These are phyloP conservation scores for Notocelia uddmanniana DNA, from an alignment of 2,888 invertebrate genomes.

Conservation along the genomic window DNA sequence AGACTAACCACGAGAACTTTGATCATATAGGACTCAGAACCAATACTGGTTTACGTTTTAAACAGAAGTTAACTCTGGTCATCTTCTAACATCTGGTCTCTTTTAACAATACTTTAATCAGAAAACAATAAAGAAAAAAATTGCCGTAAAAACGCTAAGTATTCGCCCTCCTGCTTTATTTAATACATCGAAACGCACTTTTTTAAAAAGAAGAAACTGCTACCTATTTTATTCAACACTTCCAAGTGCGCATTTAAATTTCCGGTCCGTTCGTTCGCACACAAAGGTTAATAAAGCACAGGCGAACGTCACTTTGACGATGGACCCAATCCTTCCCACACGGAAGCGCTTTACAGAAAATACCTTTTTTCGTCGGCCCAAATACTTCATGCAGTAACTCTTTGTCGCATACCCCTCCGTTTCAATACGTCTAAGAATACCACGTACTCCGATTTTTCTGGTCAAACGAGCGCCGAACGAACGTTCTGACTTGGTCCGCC, in stretches of 20 bases:
- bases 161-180: no score
- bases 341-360: conserved; percentile 42
- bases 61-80: no score
- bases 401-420: conserved; percentile 43
- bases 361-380: conserved; percentile 33
- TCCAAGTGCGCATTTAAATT: conserved; percentile 21
- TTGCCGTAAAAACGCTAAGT: no score
- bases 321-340: conserved; percentile 34
- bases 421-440: conserved; percentile 57
- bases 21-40: no score
- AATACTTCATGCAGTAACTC: conserved; percentile 43
- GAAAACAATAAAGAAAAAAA: no score
- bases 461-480: conserved; percentile 74
- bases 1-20: no score
- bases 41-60: no score
- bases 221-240: neutral
- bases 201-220: no score
- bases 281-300: conserved; percentile 41
- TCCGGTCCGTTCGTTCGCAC: conserved; percentile 21
- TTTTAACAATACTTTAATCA: no score
- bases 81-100: no score
- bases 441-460: conserved; percentile 79
- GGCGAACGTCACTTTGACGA: conserved; percentile 42
- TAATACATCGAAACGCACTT: no score
- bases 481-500: conserved; percentile 64